phyloP scores from a whole-genome alignment of 2,113 vertebrate species.

The Epinephelus moara region DNA sequence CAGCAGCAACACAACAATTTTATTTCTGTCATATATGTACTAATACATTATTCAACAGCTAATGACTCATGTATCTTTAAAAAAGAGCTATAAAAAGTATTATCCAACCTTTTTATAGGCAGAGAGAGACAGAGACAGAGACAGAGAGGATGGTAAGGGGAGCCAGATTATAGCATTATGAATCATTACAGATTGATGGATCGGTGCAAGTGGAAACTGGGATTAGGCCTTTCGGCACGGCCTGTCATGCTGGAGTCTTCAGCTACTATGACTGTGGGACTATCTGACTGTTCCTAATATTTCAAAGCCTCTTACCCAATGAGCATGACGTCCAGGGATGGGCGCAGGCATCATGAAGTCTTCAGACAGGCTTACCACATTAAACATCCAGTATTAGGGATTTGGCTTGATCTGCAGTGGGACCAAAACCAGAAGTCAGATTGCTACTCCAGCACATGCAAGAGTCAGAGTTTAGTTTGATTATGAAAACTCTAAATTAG shows the following conservation, averaged over 20 bases:
- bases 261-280: constrained; percentile 24
- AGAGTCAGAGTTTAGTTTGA: constrained; percentile 11
- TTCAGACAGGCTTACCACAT: constrained; percentile 58
- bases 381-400: constrained; percentile 34
- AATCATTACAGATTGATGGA: constrained; percentile 64
- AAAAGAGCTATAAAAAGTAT: background rate
- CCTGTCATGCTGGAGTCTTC: constrained; percentile 55
- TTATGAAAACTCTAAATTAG: constrained; percentile 4
- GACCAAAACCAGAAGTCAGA: constrained; percentile 35
- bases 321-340: constrained; percentile 58
- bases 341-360: constrained; percentile 39
- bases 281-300: constrained; percentile 66
- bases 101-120: constrained; percentile 27
- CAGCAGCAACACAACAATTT: constrained; percentile 28
- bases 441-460: background rate
- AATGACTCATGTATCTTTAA: background rate
- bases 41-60: constrained; percentile 31
- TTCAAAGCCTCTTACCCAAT: constrained; percentile 67
- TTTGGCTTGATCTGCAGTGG: constrained; percentile 37
- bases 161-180: constrained; percentile 58
- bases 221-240: constrained; percentile 57
- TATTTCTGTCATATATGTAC: constrained; percentile 20
- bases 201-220: constrained; percentile 68
- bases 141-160: constrained; percentile 68
- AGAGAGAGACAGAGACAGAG: constrained; percentile 47